Base-by-base conservation (phyloP, 2,113 vertebrate genomes). In the Stercorarius parasiticus region DNA sequence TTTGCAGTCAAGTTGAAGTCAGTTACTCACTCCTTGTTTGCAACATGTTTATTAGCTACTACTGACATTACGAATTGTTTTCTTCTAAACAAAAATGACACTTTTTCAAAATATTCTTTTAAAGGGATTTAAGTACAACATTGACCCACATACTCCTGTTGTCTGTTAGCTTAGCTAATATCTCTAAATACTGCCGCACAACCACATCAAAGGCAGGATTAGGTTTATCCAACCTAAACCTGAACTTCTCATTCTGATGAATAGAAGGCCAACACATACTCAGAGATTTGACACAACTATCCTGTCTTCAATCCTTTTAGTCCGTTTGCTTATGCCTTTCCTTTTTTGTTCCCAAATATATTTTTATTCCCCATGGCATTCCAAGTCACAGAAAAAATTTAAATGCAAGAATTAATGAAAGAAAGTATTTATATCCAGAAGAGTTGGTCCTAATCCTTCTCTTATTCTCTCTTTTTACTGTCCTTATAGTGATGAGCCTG, bases 141-240 rank as follows among this genome's bases (percentile, higher is more conserved):
- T 55, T 71, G 36, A 89, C 89, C 80, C 65, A 90, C 29, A 90
- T 58, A 86, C 72, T 77, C 64, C 13, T 36, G 87, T 91, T 65
- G 65, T 76, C 58, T 76, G 36, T 78, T 80, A 84, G 55, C 74
- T 94, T 66, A 93, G 93, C 76, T 90, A 82, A 26, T 82, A 72
- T 53, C 45, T 90, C 86, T 80, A 77, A 97, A 82, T 84, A 49
- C 61, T 81, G 40, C 32, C 76, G 36, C 64, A 86, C 36, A 58
- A 64, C 36, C 36, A 90, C 93, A 91, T 95, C 67, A 97, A 96
- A 96, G 43, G 36, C 36, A 93, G 90, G 91, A 96, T 96, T 95
- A 95, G 27, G 5, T 66, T 88, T 97, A 95, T 97, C 64, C 59
- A 43, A 74, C 14, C 50, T 92, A 84, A 95, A 95, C 42, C 15